These are phyloP conservation scores for Plestiodon gilberti DNA, from an alignment of 2,113 vertebrate species.

Conservation along the genomic window DNA sequence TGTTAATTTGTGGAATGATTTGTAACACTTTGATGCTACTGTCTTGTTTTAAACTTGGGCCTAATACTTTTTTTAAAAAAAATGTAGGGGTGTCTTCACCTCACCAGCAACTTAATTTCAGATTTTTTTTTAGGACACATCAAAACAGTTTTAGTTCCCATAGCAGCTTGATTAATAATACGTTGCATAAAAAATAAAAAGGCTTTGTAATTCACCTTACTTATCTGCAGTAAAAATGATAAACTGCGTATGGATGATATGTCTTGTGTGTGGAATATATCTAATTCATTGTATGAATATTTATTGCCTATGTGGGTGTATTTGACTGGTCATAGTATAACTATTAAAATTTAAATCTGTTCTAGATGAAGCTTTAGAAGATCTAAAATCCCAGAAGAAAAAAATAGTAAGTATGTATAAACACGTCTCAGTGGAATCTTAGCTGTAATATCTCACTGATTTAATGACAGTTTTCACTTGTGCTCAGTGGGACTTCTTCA, in stretches of 20 bases:
- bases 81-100: neutral
- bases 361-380: conserved; percentile 92
- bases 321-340: conserved; percentile 39
- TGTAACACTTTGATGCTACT: conserved; percentile 46
- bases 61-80: conserved; percentile 34
- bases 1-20: conserved; percentile 35
- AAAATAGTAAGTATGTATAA: conserved; percentile 89
- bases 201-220: neutral
- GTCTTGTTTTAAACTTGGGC: conserved; percentile 31
- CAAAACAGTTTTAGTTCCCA: conserved; percentile 37
- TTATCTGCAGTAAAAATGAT: neutral
- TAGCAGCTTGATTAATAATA: conserved; percentile 57
- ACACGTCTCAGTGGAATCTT: neutral
- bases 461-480: neutral
- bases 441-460: neutral
- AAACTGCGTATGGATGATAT: neutral
- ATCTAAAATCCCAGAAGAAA: conserved; percentile 91
- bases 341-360: conserved; percentile 62
- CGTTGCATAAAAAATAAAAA: conserved; percentile 47
- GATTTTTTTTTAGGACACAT: conserved; percentile 54
- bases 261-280: conserved; percentile 11
- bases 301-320: neutral
- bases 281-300: accelerated
- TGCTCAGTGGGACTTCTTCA: neutral
- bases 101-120: conserved; percentile 15